Base-by-base conservation (phyloP, 2,888 invertebrate genomes). In the Cotesia congregata region DNA sequence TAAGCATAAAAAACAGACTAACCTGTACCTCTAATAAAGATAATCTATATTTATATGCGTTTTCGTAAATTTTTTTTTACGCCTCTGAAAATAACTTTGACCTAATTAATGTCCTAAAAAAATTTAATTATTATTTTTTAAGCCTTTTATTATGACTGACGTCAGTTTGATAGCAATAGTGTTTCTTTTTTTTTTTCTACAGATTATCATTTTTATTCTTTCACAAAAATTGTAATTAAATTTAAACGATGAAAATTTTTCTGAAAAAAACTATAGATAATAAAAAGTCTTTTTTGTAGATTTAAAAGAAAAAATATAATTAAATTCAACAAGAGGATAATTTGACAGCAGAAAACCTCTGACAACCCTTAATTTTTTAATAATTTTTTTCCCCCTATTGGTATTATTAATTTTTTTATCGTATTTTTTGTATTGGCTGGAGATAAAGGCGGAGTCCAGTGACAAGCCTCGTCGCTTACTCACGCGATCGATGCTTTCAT, bases 401-500 rank as follows among this genome's bases (percentile, higher is more conserved):
- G 30, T 30, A 30, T 30, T 30, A 30, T 30, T 30, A 30, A 30
- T 50, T 50, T 50, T 50, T 12, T 50, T 50, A 12, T 12, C 12
- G 3, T 12, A 12, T 12, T 50, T 50, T 12, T 50, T 12, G 50
- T 50, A 50, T 9, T 3, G 50, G 3, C 9, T 50, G 41, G 17
- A 41, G 68, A 68, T 30, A 60, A 68, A 50, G 74, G 72, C n/a
- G 70, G 64, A 73, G 77, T 69, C 68, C 40, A 62, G 76, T 73
- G 72, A 67, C 69, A 67, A 61, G 71, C 71, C 30, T 67, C 72
- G 67, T 72, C 72, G 76, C 71, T 67, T 60, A 50, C 50, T 50
- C 50, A 50, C 50, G 50, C 74, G 85, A 84, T 84, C 81, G 81
- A 80, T 77, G 81, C 80, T 82, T 83, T 83, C 82, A 83, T 84